Base-by-base conservation (phyloP, 2,888 invertebrate species). In the Drosophila dives region DNA sequence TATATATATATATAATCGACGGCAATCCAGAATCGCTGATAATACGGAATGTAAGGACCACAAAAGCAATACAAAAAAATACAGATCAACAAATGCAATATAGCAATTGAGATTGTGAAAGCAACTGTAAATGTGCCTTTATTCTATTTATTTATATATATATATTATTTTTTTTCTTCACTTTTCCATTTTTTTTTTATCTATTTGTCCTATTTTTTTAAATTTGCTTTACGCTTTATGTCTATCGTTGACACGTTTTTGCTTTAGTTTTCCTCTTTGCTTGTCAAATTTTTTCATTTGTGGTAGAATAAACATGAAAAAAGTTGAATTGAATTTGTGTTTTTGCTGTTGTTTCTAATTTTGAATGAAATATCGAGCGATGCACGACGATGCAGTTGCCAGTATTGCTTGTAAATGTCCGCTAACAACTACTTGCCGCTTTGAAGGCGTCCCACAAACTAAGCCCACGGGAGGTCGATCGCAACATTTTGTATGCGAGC, bases 371-470 rank as follows among this genome's bases (percentile, higher is more conserved):
- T 76, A 36, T 56, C 81, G 81, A 73, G 42, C 77, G 3, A 12
- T 71, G 49, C 49, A 32, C 55, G 50, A 59, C 55, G 50, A 61
- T 78, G 64, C 72, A 68, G 36, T 75, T 40, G 56, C 29, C 56
- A 76, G 70, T 68, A 53, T 75, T 45, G 59, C 36, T 54, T 80
- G 70, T 64, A 60, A 64, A n/a, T 15, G n/a, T 23, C n/a, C 71
- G 84, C 84, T 86, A 83, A 72, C 81, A 84, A 88, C 82, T 86
- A 82, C 81, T 90, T 67, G 77, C 83, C 90, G 80, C 90, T 82
- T 81, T 80, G 81, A 80, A 74, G 85, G 90, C 89, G 91, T 91
- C 87, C 82, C 82, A 85, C 89, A 85, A 82, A 91, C 91, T 92
- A 91, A 91, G 82, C 83, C 82, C 77, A 84, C 72, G 76, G 83